Evolutionary conservation across 2,797 vertebrate genomes (phyloP), one percentile per base, ranked within the genome.

Genomic region (Oreochromis grahami): DNA sequence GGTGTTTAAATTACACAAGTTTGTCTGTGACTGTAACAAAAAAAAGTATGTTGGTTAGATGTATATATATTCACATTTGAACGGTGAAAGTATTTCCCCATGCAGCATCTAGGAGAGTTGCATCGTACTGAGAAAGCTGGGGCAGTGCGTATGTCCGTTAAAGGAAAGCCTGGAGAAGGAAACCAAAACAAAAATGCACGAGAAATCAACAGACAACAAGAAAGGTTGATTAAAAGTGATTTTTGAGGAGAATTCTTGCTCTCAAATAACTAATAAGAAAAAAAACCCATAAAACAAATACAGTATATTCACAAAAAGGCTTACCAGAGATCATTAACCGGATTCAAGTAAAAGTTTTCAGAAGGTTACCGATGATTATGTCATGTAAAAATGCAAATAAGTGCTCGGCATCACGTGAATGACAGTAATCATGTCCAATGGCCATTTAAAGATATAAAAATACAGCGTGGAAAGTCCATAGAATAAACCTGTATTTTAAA

Each of bases 271-370:
- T 8, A 50, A 50, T 32, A 85, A 91, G 88, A 94, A 77, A 86
- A 94, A 92, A 94, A 89, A 1, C 0, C 17, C 19, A 38, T 63
- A 21, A 63, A 63, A 38, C 60, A 38, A 63, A 94, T 87, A 90
- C 88, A 94, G 82, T 81, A 94, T 91, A 92, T 96, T 97, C 96
- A 96, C 96, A 93, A 86, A 90, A 93, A 86, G 77, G 6, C 82
- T 91, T 68, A 76, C 50, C 80, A 88, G 88, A 87, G 10, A 92
- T 78, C 77, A 81, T 89, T 89, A 63, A 58, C 85, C 56, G 89
- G 90, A 89, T 88, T 89, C 89, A 90, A 92, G 89, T 84, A 79
- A 78, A 81, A n/a, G 34, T 88, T 88, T 90, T 86, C 82, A 89
- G 80, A 89, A 85, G 84, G 88, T 89, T 87, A 85, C 68, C 41